Conservation (phyloP, 2,888 invertebrate genomes). For the Elmis aenea region DNA sequence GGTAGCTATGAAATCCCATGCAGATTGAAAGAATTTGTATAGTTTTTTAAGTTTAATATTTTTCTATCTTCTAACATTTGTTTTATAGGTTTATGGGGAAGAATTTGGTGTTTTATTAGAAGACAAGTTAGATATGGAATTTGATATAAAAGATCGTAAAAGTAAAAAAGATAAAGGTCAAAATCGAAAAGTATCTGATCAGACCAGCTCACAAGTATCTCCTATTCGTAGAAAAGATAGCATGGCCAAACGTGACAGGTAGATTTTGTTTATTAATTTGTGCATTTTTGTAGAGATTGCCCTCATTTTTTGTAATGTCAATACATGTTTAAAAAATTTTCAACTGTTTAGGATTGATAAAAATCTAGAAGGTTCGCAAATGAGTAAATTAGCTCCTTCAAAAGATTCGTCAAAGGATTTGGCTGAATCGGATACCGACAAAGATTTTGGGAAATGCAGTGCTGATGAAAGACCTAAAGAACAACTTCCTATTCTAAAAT, state of each 20-base stretch:
- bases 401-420: slow-evolving; percentile 53
- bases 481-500: slow-evolving; percentile 68
- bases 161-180: slow-evolving; percentile 53
- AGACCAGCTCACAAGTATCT: slow-evolving; percentile 72
- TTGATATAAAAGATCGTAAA: slow-evolving; percentile 49
- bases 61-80: neutral
- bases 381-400: slow-evolving; percentile 45
- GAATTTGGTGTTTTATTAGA: slow-evolving; percentile 62
- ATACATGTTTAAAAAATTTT: neutral
- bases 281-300: neutral
- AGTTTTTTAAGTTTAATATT: no score
- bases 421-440: slow-evolving; percentile 49
- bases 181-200: slow-evolving; percentile 73
- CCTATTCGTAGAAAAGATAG: slow-evolving; percentile 76
- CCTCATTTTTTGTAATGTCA: neutral
- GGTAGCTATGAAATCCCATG: no score
- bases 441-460: slow-evolving; percentile 32
- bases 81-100: slow-evolving; percentile 71
- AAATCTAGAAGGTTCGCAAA: slow-evolving; percentile 49
- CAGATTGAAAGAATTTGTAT: no score
- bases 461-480: slow-evolving; percentile 52
- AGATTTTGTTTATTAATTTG: slow-evolving; percentile 23
- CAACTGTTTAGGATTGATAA: slow-evolving; percentile 46
- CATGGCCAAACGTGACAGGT: slow-evolving; percentile 64
- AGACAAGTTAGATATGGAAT: slow-evolving; percentile 50